Percentiles rank a stretch among this genome's conserved stretches.
phyloP scores from a whole-genome alignment of 2,797 vertebrate species.

The Notamacropus eugenii region DNA sequence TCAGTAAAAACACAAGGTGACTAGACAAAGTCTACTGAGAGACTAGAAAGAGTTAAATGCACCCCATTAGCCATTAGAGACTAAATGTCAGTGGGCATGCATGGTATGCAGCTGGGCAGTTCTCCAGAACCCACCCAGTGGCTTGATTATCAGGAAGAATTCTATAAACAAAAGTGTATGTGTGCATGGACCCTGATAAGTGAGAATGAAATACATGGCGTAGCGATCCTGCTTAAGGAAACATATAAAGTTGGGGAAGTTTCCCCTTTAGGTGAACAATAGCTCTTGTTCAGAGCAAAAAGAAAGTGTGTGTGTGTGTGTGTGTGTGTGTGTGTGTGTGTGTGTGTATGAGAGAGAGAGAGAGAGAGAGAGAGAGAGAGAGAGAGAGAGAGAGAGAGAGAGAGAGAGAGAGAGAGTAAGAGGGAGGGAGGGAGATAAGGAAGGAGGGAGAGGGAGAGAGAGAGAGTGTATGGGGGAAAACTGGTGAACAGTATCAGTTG shows the following conservation, averaged over 20 bases:
- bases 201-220: slow-evolving; percentile 32
- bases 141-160: slow-evolving; percentile 73
- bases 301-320: not conserved
- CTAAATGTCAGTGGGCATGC: slow-evolving; percentile 64
- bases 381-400: too few species aligned
- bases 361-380: too few species aligned
- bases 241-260: slow-evolving; percentile 7
- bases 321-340: not conserved
- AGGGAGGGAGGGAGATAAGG: too few species aligned
- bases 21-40: slow-evolving; percentile 6
- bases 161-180: slow-evolving; percentile 75
- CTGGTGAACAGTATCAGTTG: slow-evolving; percentile 4
- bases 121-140: slow-evolving; percentile 67
- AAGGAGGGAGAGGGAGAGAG: too few species aligned
- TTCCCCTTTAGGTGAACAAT: slow-evolving; percentile 70
- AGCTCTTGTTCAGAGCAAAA: slow-evolving; percentile 42
- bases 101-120: slow-evolving; percentile 75
- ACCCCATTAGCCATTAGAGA: slow-evolving; percentile 62
- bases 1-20: not conserved
- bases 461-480: not conserved
- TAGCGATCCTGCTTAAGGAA: slow-evolving; percentile 61
- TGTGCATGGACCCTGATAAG: slow-evolving; percentile 74
- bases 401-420: too few species aligned
- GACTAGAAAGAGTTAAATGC: slow-evolving; percentile 64
- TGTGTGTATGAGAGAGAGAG: not conserved